A percentile compares a stretch with the other conserved stretches of the same genome.
These are phyloP conservation scores for Pachliopta kotzebuea DNA, from an alignment of 2,888 invertebrate genomes.

Conservation along the genomic window DNA sequence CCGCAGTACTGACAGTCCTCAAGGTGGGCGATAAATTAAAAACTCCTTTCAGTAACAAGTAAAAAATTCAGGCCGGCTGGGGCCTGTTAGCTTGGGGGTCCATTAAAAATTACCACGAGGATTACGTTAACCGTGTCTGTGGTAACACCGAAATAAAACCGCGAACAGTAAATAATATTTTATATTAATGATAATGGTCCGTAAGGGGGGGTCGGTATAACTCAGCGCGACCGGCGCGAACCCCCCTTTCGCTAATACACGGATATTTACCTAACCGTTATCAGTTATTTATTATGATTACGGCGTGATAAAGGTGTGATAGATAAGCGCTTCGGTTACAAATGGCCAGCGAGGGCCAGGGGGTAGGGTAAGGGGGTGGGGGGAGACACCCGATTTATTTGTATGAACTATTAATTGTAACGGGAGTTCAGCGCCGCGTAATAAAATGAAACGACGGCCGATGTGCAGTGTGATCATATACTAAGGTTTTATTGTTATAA, in stretches of 20 bases:
- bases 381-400: constrained; percentile 29
- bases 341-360: constrained; percentile 23
- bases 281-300: constrained; percentile 72
- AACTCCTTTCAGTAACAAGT: no score
- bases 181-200: constrained; percentile 79
- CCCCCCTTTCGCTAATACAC: constrained; percentile 62
- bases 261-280: constrained; percentile 53
- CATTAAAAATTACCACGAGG: no score
- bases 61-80: no score
- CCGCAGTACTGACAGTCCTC: no score
- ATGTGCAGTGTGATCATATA: constrained; percentile 2
- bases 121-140: background rate
- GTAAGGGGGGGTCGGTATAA: constrained; percentile 71
- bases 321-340: constrained; percentile 50
- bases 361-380: no score
- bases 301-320: constrained; percentile 55
- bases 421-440: constrained; percentile 13
- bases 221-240: constrained; percentile 61
- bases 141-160: constrained; percentile 44
- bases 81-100: no score
- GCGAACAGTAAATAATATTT: constrained; percentile 79
- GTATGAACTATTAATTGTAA: constrained; percentile 31
- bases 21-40: no score
- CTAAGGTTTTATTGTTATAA: background rate
- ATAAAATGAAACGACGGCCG: constrained; percentile 21